phyloP scores from a whole-genome alignment of 2,797 vertebrate genomes.

The Enoplosus armatus region DNA sequence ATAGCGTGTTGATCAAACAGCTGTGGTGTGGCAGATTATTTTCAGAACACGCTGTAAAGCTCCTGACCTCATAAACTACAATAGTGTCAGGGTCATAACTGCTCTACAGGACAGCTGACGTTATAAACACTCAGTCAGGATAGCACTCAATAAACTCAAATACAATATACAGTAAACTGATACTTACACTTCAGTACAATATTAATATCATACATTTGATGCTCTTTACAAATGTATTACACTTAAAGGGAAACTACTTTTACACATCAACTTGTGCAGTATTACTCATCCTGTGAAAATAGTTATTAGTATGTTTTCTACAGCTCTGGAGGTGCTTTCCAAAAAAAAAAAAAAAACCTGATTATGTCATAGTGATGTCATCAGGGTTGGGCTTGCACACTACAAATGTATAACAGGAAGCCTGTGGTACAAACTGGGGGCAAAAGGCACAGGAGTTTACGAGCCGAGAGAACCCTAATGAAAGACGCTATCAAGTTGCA shows the following conservation, averaged over 20 bases:
- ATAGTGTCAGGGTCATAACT: slow-evolving; percentile 73
- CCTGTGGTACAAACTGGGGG: slow-evolving; percentile 7
- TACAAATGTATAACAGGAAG: slow-evolving; percentile 26
- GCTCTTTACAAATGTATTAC: background rate
- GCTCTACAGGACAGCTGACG: slow-evolving; percentile 64
- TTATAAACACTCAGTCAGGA: slow-evolving; percentile 56
- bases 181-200: background rate
- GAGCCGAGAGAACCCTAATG: slow-evolving; percentile 36
- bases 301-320: slow-evolving; percentile 6
- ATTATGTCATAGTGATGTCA: slow-evolving; percentile 31
- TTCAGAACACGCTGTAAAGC: slow-evolving; percentile 77
- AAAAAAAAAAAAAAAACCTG: slow-evolving; percentile 20
- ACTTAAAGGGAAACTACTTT: slow-evolving; percentile 26
- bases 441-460: slow-evolving; percentile 14
- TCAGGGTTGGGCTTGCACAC: slow-evolving; percentile 1
- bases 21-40: slow-evolving; percentile 74
- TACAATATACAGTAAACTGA: slow-evolving; percentile 18
- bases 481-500: slow-evolving; percentile 35
- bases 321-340: background rate
- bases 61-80: slow-evolving; percentile 81
- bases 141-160: slow-evolving; percentile 55
- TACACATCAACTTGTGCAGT: background rate
- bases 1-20: slow-evolving; percentile 74
- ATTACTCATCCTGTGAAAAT: background rate
- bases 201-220: background rate